Conservation (phyloP, 2,113 vertebrate species). For the Platichthys stellatus region DNA sequence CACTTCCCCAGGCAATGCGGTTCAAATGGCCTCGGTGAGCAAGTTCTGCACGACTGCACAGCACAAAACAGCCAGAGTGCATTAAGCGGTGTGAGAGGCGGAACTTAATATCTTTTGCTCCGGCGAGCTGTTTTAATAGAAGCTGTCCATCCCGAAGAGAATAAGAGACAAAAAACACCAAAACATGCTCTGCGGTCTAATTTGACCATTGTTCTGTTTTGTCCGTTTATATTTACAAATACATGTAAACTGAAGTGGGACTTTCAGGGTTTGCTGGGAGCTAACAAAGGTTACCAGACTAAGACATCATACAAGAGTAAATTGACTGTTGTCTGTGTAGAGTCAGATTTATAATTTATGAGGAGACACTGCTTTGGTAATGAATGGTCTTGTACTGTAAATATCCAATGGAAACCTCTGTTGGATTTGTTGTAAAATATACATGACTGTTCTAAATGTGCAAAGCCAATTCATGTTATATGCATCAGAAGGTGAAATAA, state of each 20-base stretch:
- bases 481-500: conserved; percentile 30
- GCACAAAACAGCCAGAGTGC: conserved; percentile 59
- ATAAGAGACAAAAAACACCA: conserved; percentile 40
- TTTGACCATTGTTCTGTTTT: conserved; percentile 27
- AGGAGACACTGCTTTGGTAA: conserved; percentile 44
- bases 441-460: conserved; percentile 13
- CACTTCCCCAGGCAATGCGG: conserved; percentile 51
- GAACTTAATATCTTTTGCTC: conserved; percentile 67
- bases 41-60: conserved; percentile 68
- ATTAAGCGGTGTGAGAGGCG: conserved; percentile 61
- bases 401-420: conserved; percentile 20
- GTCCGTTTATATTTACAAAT: conserved; percentile 40
- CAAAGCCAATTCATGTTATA: conserved; percentile 27
- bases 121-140: conserved; percentile 66
- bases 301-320: conserved; percentile 20
- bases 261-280: background rate
- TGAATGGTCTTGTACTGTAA: conserved; percentile 13
- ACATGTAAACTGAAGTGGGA: conserved; percentile 16
- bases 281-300: conserved; percentile 36
- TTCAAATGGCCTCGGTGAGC: conserved; percentile 62
- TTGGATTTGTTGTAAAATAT: conserved; percentile 40
- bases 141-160: conserved; percentile 53
- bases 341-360: conserved; percentile 50
- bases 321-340: conserved; percentile 34
- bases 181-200: conserved; percentile 35